phyloP scores from a whole-genome alignment of 2,888 invertebrate genomes.

The Neuroscelio doddi region DNA sequence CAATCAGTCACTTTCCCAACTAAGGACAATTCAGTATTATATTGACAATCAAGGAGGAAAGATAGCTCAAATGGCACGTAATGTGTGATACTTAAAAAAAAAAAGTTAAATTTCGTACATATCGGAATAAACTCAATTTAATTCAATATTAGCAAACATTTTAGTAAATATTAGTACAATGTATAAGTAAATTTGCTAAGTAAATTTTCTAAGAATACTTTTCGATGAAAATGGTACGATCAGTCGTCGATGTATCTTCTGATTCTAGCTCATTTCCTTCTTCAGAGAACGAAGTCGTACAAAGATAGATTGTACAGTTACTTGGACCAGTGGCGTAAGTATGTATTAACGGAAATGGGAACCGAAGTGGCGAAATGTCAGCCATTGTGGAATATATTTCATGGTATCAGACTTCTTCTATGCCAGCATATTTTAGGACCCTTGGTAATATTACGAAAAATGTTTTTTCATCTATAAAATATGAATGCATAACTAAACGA shows the following conservation, averaged over 20 bases:
- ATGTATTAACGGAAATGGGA: constrained; percentile 78
- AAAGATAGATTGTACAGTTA: constrained; percentile 78
- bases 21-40: constrained; percentile 85
- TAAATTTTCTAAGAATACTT: constrained; percentile 52
- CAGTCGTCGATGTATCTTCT: constrained; percentile 23
- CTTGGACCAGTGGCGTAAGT: constrained; percentile 79
- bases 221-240: too few relatives aligned
- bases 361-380: constrained; percentile 81
- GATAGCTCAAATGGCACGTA: constrained; percentile 80
- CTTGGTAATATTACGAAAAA: constrained; percentile 76
- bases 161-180: too few relatives aligned
- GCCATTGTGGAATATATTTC: constrained; percentile 81
- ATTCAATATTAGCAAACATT: too few relatives aligned
- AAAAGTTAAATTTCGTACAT: too few relatives aligned
- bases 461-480: too few relatives aligned
- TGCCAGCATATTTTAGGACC: constrained; percentile 80
- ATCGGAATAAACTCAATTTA: too few relatives aligned
- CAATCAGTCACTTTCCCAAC: constrained; percentile 84
- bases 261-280: neutral
- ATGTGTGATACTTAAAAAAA: too few relatives aligned
- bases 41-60: constrained; percentile 82
- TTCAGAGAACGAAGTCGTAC: constrained; percentile 76
- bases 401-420: constrained; percentile 77
- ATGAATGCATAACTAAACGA: too few relatives aligned
- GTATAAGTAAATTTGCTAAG: too few relatives aligned